These are phyloP conservation scores for Anhinga anhinga DNA, from an alignment of 2,113 vertebrate genomes.

Conservation along the genomic window DNA sequence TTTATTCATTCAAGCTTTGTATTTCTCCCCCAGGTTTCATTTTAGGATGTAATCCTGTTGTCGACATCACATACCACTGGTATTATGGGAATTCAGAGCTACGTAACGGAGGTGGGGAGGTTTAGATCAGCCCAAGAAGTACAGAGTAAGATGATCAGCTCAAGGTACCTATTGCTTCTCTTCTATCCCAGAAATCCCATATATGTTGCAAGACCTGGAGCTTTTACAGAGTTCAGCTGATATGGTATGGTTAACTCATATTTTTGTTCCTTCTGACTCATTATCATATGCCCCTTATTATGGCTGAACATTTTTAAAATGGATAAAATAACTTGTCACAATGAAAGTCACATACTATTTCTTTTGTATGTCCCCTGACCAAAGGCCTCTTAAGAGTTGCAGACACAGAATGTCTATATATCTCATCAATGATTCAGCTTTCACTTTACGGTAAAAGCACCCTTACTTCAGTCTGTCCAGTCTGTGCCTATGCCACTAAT, in stretches of 20 bases:
- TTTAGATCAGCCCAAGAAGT: background rate
- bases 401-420: background rate
- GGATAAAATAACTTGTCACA: background rate
- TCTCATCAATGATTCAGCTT: background rate
- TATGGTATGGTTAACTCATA: accelerated
- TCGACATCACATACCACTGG: background rate
- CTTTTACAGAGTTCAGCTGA: background rate
- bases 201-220: background rate
- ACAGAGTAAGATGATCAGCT: background rate
- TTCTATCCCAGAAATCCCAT: background rate
- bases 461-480: background rate
- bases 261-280: background rate
- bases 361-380: background rate
- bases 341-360: background rate
- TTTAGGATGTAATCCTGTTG: background rate
- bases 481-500: background rate
- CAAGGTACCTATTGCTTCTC: background rate
- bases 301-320: background rate
- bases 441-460: background rate
- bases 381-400: background rate
- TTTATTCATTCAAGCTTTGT: background rate
- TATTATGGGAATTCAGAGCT: background rate
- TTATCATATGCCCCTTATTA: background rate
- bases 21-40: background rate
- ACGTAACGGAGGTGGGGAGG: background rate